Conservation (phyloP, 2,113 vertebrate species). For the Peromyscus californicus region DNA sequence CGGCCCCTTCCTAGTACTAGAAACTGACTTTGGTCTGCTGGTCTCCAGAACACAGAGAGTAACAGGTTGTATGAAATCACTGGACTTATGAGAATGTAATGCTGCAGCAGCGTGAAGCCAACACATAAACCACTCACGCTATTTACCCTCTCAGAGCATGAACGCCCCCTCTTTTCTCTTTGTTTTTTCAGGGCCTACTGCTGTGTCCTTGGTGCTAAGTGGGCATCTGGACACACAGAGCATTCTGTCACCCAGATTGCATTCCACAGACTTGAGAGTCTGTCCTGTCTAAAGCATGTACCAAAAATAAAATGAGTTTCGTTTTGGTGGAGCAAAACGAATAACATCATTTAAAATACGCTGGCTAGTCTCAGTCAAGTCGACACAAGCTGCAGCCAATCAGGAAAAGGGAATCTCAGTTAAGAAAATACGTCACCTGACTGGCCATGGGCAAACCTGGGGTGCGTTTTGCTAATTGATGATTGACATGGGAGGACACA, state of each 20-base stretch:
- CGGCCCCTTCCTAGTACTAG: not conserved
- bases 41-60: not conserved
- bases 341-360: not conserved
- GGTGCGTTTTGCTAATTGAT: not conserved
- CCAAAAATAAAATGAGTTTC: not conserved
- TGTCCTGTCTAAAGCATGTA: not conserved
- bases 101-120: not conserved
- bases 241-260: fast-evolving
- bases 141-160: fast-evolving
- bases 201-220: too few species aligned
- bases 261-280: not conserved
- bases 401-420: not conserved
- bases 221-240: not conserved
- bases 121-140: fast-evolving
- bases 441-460: not conserved
- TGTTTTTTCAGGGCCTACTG: not conserved
- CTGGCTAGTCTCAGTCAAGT: not conserved
- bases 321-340: not conserved
- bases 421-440: not conserved
- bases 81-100: not conserved
- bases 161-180: fast-evolving
- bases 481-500: not conserved
- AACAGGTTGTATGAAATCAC: not conserved
- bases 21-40: not conserved
- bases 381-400: not conserved